Percentiles rank a stretch among this genome's conserved stretches.
These are phyloP conservation scores for Eilema caniola DNA, from an alignment of 2,888 invertebrate species.

Conservation along the genomic window DNA sequence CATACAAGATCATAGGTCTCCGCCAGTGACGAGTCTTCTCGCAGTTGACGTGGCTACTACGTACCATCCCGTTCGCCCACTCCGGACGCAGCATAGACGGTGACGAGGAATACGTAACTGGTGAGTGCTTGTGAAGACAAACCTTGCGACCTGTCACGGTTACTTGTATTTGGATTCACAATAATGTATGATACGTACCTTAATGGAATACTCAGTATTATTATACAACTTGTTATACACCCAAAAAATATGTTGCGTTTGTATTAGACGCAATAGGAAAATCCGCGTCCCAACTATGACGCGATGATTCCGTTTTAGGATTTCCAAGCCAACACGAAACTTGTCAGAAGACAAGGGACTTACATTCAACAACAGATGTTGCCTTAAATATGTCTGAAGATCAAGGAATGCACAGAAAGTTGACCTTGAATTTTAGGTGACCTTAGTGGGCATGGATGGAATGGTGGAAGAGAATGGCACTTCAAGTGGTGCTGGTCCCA, in stretches of 20 bases:
- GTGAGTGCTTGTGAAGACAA: conserved; percentile 91
- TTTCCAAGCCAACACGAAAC: conserved; percentile 73
- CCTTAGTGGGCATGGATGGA: conserved; percentile 92
- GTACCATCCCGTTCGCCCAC: conserved; percentile 97
- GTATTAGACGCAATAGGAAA: conserved; percentile 80
- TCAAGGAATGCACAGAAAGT: conserved; percentile 79
- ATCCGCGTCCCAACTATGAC: conserved; percentile 74
- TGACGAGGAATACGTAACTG: conserved; percentile 98
- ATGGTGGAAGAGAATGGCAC: conserved; percentile 96
- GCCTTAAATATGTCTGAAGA: conserved; percentile 64
- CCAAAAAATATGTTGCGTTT: conserved; percentile 71
- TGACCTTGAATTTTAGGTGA: conserved; percentile 89
- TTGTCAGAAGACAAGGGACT: conserved; percentile 58
- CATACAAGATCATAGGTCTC: conserved; percentile 91
- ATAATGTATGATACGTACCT: conserved; percentile 73
- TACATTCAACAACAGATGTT: conserved; percentile 57
- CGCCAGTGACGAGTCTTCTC: conserved; percentile 94
- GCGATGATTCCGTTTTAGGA: conserved; percentile 80
- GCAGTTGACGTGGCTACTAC: conserved; percentile 97
- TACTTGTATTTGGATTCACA: conserved; percentile 79
- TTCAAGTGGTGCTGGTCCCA: conserved; percentile 74
- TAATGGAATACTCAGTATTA: conserved; percentile 59
- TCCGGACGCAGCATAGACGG: conserved; percentile 97
- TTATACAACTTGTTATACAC: conserved; percentile 61
- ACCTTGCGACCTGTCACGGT: conserved; percentile 86